Conservation (phyloP, 2,888 invertebrate species). For the Pyrrhosoma nymphula region DNA sequence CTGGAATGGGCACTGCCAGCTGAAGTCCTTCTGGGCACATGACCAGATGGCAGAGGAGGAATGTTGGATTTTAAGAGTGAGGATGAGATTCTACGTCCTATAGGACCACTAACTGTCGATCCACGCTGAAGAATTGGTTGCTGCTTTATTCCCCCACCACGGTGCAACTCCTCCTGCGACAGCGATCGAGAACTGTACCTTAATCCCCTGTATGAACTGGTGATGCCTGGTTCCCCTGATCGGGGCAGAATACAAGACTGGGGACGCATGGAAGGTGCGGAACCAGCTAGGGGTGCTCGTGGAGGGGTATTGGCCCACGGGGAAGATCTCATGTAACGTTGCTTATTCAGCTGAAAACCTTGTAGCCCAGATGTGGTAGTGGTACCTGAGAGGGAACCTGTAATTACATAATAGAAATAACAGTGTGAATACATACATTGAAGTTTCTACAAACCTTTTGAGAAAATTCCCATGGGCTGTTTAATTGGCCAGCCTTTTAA, state of each 20-base stretch:
- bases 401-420: not conserved
- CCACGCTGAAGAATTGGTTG: constrained; percentile 42
- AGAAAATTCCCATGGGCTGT: too few relatives aligned
- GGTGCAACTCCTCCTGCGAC: constrained; percentile 50
- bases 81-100: constrained; percentile 51
- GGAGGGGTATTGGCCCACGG: not conserved
- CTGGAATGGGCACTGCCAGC: constrained; percentile 64
- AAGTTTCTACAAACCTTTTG: not conserved
- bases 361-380: constrained; percentile 31
- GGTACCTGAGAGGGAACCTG: constrained; percentile 41
- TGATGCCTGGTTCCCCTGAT: constrained; percentile 3
- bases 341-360: constrained; percentile 19
- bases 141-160: constrained; percentile 35
- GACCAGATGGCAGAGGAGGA: constrained; percentile 59
- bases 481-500: too few relatives aligned
- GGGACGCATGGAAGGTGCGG: constrained; percentile 7
- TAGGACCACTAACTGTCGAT: constrained; percentile 24
- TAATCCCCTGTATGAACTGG: not conserved
- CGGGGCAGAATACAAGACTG: constrained; percentile 54
- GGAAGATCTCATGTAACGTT: not conserved
- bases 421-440: not conserved
- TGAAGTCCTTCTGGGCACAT: constrained; percentile 41
- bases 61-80: constrained; percentile 37
- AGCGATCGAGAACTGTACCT: constrained; percentile 60
- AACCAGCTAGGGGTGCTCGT: constrained; percentile 13